Base-by-base conservation (phyloP, 2,797 vertebrate species). In the Anniella stebbinsi region DNA sequence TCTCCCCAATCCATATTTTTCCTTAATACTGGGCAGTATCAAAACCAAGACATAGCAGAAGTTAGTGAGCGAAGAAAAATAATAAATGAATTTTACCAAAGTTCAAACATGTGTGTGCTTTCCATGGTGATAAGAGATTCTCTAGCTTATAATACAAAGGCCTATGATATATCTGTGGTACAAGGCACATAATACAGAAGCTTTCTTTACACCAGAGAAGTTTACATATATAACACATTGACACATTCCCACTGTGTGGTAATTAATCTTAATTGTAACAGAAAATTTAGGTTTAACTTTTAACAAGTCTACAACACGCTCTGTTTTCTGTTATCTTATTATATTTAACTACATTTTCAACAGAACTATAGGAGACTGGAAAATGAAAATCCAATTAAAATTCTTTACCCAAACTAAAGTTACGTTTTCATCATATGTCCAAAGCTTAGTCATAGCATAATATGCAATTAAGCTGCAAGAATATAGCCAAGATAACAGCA, bases 341-440 rank as follows among this genome's bases (percentile, higher is more conserved):
- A 84, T 67, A 76, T 84, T 90, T 77, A 82, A 77, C 57, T 77
- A 69, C 23, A 57, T 48, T 83, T 87, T 67, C n/a, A 67, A n/a
- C 30, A 54, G 67, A 76, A 66, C 23, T 76, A 82, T 87, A 70
- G 23, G 60, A 57, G 86, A 90, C 36, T 57, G 30, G 36, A 41
- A 81, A 83, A 76, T 87, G 72, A 83, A 84, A 86, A 81, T 67
- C 81, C 82, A 91, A 85, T 86, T 91, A 88, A 69, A 90, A 75
- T 81, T 88, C 69, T 81, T 80, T 51, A 23, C 54, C 54, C 8
- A 67, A 81, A 80, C 77, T n/a, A 38, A 18, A 86, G 67, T 78
- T 85, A 80, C 45, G 51, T 81, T 91, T 80, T 72, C 38, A 85
- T 63, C 77, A 73, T 81, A 80, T 73, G 83, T 75, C 77, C 87